Percentiles rank a stretch among this genome's conserved stretches.
Conservation (phyloP, 2,113 vertebrate genomes). For the Takifugu flavidus region DNA sequence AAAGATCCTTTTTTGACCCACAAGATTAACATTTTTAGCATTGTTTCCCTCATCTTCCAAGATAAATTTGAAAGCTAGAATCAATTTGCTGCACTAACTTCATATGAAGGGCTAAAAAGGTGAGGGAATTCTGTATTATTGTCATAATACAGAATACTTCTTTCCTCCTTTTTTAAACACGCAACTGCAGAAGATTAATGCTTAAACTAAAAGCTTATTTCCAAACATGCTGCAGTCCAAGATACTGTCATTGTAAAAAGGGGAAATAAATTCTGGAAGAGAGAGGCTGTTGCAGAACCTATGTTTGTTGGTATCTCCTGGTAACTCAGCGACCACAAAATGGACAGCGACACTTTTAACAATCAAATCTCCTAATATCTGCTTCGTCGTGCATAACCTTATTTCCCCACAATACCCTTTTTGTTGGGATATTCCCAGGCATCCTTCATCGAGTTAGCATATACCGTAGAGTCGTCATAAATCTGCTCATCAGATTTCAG, state of each 20-base stretch:
- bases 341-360: not conserved
- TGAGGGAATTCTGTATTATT: not conserved
- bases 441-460: too few relatives aligned
- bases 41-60: not conserved
- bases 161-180: not conserved
- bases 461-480: too few relatives aligned
- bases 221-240: not conserved
- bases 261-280: not conserved
- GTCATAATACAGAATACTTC: too few relatives aligned
- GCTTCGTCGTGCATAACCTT: conserved; percentile 1
- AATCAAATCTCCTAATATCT: not conserved
- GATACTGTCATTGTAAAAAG: conserved; percentile 5
- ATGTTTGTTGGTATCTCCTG: conserved; percentile 31
- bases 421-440: not conserved
- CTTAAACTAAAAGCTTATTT: not conserved
- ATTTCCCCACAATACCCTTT: conserved; percentile 2
- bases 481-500: too few relatives aligned
- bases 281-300: not conserved
- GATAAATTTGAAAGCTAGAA: too few relatives aligned
- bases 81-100: not conserved
- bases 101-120: not conserved
- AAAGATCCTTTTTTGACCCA: too few relatives aligned
- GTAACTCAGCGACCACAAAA: conserved; percentile 20
- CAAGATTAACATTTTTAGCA: too few relatives aligned
- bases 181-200: not conserved